Evolutionary conservation across 2,797 vertebrate genomes (phyloP).

Genomic region (Erithacus rubecula): DNA sequence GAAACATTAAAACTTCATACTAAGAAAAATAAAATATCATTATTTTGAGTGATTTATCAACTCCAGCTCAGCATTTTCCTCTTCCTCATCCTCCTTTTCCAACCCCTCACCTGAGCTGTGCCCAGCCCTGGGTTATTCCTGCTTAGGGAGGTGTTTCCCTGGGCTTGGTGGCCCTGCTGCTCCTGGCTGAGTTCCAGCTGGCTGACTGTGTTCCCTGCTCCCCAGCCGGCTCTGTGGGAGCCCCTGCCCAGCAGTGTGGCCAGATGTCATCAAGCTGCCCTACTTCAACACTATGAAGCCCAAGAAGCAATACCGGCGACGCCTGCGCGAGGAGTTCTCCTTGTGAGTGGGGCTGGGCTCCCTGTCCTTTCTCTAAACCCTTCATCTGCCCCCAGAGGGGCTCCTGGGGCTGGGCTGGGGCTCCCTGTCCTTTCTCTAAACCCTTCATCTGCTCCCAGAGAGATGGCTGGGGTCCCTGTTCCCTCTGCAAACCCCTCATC

Average conservation of each 20-base stretch:
- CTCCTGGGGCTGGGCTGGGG: too few species aligned
- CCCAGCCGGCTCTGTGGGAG: constrained; percentile 93
- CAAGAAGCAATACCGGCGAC: constrained; percentile 96
- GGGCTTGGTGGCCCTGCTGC: neutral
- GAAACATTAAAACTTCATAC: fast-evolving
- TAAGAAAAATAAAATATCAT: neutral
- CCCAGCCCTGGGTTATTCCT: neutral
- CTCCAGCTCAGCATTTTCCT: neutral
- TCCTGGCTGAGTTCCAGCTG: neutral
- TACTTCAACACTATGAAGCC: constrained; percentile 99
- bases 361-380: too few species aligned
- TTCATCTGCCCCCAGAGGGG: neutral
- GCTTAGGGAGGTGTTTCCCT: neutral
- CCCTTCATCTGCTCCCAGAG: too few species aligned
- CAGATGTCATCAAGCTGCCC: constrained; percentile 96
- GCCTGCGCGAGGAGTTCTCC: constrained; percentile 94
- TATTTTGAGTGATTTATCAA: neutral
- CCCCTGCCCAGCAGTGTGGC: constrained; percentile 95
- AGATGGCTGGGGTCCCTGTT: too few species aligned
- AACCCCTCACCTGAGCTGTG: neutral
- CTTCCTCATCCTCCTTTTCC: neutral
- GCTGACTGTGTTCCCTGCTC: neutral
- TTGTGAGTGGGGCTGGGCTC: constrained; percentile 80
- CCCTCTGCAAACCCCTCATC: too few species aligned
- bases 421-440: too few species aligned